phyloP scores from a whole-genome alignment of 2,797 vertebrate species.

The Urocyon cinereoargenteus region DNA sequence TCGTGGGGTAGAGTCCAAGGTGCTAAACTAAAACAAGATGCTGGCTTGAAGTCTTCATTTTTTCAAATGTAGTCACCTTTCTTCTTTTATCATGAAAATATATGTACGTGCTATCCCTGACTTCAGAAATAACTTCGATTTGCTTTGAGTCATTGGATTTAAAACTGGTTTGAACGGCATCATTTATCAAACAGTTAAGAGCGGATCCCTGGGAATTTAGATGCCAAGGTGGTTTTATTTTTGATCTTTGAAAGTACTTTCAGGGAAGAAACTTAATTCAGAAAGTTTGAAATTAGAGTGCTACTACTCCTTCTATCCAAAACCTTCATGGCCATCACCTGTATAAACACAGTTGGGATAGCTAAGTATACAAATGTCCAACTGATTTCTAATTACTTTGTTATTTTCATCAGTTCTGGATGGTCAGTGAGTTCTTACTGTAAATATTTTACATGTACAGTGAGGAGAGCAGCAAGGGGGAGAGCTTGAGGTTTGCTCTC shows the following conservation, averaged over 20 bases:
- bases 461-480: background rate
- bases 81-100: slow-evolving; percentile 34
- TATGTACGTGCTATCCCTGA: background rate
- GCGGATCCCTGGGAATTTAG: background rate
- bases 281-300: slow-evolving; percentile 40
- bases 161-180: background rate
- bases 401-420: slow-evolving; percentile 70
- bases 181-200: slow-evolving; percentile 48
- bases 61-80: slow-evolving; percentile 29
- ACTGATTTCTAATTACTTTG: slow-evolving; percentile 65
- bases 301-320: slow-evolving; percentile 37
- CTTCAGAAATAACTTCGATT: slow-evolving; percentile 17
- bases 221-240: background rate
- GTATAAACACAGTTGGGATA: slow-evolving; percentile 65
- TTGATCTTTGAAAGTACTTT: slow-evolving; percentile 48
- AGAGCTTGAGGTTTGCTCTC: background rate
- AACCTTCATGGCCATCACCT: slow-evolving; percentile 73
- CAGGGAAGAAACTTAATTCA: slow-evolving; percentile 36
- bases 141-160: background rate
- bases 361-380: slow-evolving; percentile 59
- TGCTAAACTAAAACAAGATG: slow-evolving; percentile 40
- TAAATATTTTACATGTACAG: slow-evolving; percentile 61
- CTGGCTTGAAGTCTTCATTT: slow-evolving; percentile 1
- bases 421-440: slow-evolving; percentile 57
- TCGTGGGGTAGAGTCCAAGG: background rate